These are phyloP conservation scores for Bedellia somnulentella DNA, from an alignment of 2,888 invertebrate genomes.

Conservation along the genomic window DNA sequence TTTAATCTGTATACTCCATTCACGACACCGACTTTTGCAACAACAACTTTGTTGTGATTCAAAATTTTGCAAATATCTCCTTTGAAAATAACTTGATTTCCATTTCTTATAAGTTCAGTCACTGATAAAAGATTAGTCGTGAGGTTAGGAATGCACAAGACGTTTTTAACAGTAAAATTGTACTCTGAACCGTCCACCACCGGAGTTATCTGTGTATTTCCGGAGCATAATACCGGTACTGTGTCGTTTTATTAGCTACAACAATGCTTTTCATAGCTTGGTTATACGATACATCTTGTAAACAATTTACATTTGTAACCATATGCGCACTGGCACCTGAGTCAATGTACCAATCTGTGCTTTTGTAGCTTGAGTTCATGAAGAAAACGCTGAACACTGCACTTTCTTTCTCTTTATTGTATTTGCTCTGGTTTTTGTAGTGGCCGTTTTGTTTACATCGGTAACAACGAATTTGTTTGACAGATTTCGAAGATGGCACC, in stretches of 20 bases:
- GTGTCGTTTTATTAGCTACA: conserved; percentile 5
- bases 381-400: conserved; percentile 12
- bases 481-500: conserved; percentile 3
- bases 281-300: background rate
- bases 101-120: conserved; percentile 11
- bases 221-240: conserved; percentile 7
- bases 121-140: conserved; percentile 12
- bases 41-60: conserved; percentile 6
- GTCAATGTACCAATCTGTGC: conserved; percentile 11
- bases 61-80: conserved; percentile 6
- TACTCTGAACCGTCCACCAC: background rate
- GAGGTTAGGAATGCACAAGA: conserved; percentile 10
- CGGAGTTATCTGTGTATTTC: conserved; percentile 3
- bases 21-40: conserved; percentile 8
- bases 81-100: conserved; percentile 11
- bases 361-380: conserved; percentile 7
- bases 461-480: conserved; percentile 3
- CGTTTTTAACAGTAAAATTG: conserved; percentile 8
- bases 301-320: conserved; percentile 9
- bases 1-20: conserved; percentile 11
- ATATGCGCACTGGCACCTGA: conserved; percentile 11
- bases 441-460: conserved; percentile 10
- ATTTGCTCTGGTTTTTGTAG: conserved; percentile 4
- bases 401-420: conserved; percentile 4
- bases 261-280: conserved; percentile 5